Evolutionary conservation across 2,113 vertebrate species (phyloP).

Genomic region (Ariopsis seemanni): DNA sequence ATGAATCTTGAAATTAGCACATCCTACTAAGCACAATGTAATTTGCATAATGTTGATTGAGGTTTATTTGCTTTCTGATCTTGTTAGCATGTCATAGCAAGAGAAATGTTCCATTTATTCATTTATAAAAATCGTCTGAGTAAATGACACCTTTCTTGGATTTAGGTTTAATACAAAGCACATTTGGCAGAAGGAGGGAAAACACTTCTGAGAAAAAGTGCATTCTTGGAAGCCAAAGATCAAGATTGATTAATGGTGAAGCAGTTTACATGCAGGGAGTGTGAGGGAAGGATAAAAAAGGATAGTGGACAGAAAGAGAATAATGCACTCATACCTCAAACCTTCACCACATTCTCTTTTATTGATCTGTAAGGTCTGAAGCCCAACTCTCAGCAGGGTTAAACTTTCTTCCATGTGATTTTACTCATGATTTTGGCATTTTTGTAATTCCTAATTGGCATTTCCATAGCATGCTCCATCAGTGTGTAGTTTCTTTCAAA

Average conservation of each 20-base stretch:
- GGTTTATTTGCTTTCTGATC: neutral
- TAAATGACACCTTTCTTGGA: neutral
- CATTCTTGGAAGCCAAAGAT: slow-evolving; percentile 1
- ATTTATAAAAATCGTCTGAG: neutral
- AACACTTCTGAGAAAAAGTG: slow-evolving; percentile 2
- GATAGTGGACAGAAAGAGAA: neutral
- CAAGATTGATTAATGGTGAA: neutral
- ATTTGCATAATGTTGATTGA: neutral
- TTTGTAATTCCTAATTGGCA: neutral
- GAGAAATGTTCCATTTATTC: neutral
- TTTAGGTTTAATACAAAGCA: neutral
- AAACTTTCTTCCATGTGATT: neutral
- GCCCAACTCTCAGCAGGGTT: neutral
- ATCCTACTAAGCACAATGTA: neutral
- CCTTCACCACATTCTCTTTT: neutral
- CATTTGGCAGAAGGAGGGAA: neutral
- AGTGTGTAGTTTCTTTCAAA: neutral
- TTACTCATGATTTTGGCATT: neutral
- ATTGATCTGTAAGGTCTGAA: neutral
- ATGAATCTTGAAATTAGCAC: neutral
- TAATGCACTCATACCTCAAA: neutral
- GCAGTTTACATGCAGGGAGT: neutral
- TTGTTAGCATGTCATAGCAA: neutral
- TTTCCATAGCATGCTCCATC: neutral
- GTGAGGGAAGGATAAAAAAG: neutral